Evolutionary conservation across 2,888 invertebrate species (phyloP).

Genomic region (Drosophila percnosoma): DNA sequence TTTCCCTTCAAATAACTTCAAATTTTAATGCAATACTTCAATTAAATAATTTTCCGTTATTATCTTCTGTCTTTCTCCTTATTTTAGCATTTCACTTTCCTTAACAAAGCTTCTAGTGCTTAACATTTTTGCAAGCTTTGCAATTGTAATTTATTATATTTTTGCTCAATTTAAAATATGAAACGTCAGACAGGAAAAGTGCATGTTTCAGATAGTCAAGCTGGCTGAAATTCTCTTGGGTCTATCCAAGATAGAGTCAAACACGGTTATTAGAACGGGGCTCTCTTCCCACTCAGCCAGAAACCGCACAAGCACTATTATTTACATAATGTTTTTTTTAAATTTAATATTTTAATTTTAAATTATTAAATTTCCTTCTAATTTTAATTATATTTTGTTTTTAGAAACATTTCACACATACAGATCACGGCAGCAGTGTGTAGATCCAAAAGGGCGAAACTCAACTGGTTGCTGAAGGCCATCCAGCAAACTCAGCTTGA

Average conservation of each 20-base stretch:
- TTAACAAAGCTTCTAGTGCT: rapidly evolving
- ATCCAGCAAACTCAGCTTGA: no score
- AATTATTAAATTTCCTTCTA: neutral
- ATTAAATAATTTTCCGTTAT: no score
- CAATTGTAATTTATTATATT: neutral
- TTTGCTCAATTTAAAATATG: no score
- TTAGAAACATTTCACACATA: neutral
- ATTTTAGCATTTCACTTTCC: neutral
- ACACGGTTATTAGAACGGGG: neutral
- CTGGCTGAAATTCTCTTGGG: neutral
- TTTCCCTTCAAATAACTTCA: neutral
- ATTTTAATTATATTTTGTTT: no score
- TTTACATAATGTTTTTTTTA: neutral
- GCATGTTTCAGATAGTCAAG: neutral
- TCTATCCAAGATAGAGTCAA: neutral
- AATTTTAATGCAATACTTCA: no score
- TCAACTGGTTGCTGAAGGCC: no score
- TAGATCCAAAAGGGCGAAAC: no score
- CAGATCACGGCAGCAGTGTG: no score
- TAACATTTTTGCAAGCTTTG: neutral
- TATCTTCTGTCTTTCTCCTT: no score
- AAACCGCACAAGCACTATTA: neutral
- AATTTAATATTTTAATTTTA: neutral
- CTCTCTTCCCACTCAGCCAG: neutral
- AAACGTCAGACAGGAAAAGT: neutral